These are phyloP conservation scores for Lacerta viridis DNA, from an alignment of 2,797 vertebrate genomes.

Conservation along the genomic window DNA sequence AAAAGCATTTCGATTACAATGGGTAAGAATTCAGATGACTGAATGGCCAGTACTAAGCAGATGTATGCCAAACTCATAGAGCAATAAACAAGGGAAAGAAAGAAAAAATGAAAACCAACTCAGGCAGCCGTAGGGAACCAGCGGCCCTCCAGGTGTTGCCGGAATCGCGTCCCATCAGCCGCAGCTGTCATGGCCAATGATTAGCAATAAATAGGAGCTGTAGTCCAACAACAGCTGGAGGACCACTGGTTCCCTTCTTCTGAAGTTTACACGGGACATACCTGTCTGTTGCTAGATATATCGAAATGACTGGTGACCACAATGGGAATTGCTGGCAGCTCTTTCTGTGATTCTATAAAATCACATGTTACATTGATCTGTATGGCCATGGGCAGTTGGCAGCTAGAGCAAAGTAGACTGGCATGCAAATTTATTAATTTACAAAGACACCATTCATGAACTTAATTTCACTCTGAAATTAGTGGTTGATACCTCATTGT, in stretches of 20 bases:
- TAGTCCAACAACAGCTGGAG: background rate
- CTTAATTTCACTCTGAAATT: constrained; percentile 10
- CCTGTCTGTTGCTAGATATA: background rate
- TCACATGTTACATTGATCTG: background rate
- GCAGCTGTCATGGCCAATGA: background rate
- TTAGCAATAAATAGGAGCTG: background rate
- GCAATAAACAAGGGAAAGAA: constrained; percentile 37
- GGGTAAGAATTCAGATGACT: background rate
- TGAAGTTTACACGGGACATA: background rate
- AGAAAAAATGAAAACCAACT: background rate
- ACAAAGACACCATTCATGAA: background rate
- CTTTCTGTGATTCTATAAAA: background rate
- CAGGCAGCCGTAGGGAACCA: background rate
- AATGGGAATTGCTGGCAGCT: background rate
- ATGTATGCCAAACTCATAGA: background rate
- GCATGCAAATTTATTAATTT: background rate
- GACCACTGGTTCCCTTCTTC: background rate
- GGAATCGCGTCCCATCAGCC: background rate
- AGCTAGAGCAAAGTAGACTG: background rate
- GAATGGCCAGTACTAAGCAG: constrained; percentile 3
- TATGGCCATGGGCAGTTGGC: too few species aligned
- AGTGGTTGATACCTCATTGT: constrained; percentile 9
- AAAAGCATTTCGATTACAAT: constrained; percentile 43
- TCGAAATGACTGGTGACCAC: background rate
- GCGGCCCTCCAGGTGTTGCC: background rate